Evolutionary conservation across 1,140 invertebrate genomes (phyloP), one percentile per base, ranked within the genome.

Genomic region (Galleria mellonella): DNA sequence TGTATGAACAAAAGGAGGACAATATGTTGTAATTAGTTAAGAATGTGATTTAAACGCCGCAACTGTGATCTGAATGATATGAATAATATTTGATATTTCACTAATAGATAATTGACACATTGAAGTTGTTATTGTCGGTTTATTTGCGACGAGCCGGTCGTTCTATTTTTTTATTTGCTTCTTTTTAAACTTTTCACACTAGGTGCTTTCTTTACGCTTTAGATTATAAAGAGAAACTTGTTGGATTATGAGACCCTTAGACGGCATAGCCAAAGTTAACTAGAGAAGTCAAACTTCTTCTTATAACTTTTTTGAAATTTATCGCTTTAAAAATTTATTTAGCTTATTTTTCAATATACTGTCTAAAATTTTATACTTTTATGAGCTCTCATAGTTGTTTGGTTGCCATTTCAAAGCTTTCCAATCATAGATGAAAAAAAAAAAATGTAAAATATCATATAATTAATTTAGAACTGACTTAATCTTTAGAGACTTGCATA

Each of bases 1-100:
- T 47, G 63, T 61, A 65, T 68, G 67, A 74, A 70, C 69, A 72
- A 77, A 79, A 43, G 72, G 55, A 70, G 77, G 77, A 84, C 81
- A 84, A 82, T 82, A 81, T 69, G 72, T 77, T 83, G 65, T 77
- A 74, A 76, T 79, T 78, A 78, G 68, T 74, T 84, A 79, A 81
- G 81, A 86, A 84, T 87, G 83, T 86, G 83, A 87, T 86, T 78
- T 74, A 75, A 86, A 83, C 73, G 83, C 83, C 85, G 76, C 79
- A 87, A 86, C 86, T 87, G 86, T 87, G 86, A 87, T 87, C 83
- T 86, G 86, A 87, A 86, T 83, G 86, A 87, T 86, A 86, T 85
- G 78, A 86, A 84, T 83, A 86, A 86, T 87, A 87, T 84, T 86
- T 86, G 83, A 86, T 86, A 81, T 86, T 86, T 83, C 81, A 84